These are phyloP conservation scores for Crenuchus spilurus DNA, from an alignment of 2,797 vertebrate species.

Conservation along the genomic window DNA sequence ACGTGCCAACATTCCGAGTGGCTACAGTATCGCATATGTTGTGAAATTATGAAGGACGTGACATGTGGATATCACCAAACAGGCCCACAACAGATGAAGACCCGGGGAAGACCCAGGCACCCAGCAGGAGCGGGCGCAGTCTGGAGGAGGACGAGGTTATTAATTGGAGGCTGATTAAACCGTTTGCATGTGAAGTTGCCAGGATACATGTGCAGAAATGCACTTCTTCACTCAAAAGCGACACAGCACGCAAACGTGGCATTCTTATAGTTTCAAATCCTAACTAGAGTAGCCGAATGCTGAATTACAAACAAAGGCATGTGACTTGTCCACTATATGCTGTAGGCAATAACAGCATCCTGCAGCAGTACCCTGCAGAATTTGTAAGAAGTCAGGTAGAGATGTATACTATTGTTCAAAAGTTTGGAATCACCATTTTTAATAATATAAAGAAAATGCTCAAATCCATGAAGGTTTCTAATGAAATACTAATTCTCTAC, in stretches of 20 bases:
- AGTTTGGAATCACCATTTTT: background rate
- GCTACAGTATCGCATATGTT: constrained; percentile 76
- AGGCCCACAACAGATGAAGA: constrained; percentile 70
- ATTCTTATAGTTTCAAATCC: background rate
- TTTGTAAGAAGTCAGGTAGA: background rate
- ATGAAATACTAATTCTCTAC: too few relatives aligned
- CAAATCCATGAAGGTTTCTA: too few relatives aligned
- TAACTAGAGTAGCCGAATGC: background rate
- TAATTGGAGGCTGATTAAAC: constrained; percentile 70
- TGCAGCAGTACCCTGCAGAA: background rate
- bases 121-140: constrained; percentile 62
- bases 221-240: constrained; percentile 22
- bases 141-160: constrained; percentile 52
- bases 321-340: background rate
- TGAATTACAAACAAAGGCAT: background rate
- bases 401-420: background rate
- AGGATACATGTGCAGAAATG: constrained; percentile 62
- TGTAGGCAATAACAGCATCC: background rate
- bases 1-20: constrained; percentile 67
- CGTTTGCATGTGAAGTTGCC: constrained; percentile 70
- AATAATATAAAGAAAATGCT: background rate
- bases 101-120: constrained; percentile 59
- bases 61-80: constrained; percentile 68
- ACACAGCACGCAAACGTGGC: constrained; percentile 13
- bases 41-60: constrained; percentile 70